Base-by-base conservation (phyloP, 2,888 invertebrate species). In the Melangyna quadrimaculata region DNA sequence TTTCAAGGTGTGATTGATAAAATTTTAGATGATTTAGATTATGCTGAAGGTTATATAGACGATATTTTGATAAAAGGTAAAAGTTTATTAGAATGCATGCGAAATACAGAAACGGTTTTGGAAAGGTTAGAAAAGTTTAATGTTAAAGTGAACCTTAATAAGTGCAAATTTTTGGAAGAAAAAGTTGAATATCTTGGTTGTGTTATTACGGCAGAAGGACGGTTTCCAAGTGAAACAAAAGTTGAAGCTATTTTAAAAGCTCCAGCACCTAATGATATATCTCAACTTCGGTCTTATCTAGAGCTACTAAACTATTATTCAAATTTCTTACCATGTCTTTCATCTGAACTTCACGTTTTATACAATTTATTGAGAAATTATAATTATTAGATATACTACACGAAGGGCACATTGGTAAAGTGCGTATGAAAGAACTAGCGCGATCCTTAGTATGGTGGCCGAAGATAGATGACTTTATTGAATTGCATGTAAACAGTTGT, bases 61-160 rank as follows among this genome's bases (percentile, higher is more conserved):
- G 72, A 72, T 59, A 37, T 72, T 17, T 14, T 59, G 17, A 57
- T 59, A 27, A 59, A 71, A 14, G 59, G 59, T 17, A 73, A 35
- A 51, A 19, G 3, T 51, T 51, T 14, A 14, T 40, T 17, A 27
- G 35, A 73, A 12, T 72, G 72, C 48, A 19, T 48, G 17, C 12
- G 61, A 17, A 61, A 63, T 40, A 63, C 29, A 35, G 1, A 63
- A 63, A 63, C 40, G 32, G 72, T 57, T 19, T 72, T 72, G n/a
- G n/a, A n/a, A 40, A 59, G 12, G 43, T 17, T 48, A 48, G 12
- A 72, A 27, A 59, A 29, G 12, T 53, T 37, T 32, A 71, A 59
- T 48, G 57, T 59, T 9, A 59, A 71, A 19, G 35, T 48, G 7
- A 71, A 48, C 19, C 1, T 59, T 45, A 45, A 55, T 10, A 71